Evolutionary conservation across 2,888 invertebrate genomes (phyloP).

Genomic region (Dinocampus coccinellae): DNA sequence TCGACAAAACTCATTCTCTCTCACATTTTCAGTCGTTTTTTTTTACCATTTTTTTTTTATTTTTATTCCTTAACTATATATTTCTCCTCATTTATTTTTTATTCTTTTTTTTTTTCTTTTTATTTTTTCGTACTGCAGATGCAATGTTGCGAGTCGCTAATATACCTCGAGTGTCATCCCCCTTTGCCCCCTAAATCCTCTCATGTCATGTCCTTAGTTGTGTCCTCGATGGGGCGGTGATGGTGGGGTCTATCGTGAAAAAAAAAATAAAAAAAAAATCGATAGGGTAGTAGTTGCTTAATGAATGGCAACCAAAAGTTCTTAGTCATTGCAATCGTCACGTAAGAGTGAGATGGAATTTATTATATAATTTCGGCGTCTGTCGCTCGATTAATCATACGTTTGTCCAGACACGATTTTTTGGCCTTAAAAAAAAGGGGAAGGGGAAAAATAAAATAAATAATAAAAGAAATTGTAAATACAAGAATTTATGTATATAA

Average conservation of each 20-base stretch:
- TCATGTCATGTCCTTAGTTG: constrained; percentile 1
- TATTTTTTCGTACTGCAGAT: constrained; percentile 31
- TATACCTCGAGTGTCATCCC: neutral
- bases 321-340: constrained; percentile 34
- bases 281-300: constrained; percentile 30
- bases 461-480: too few species aligned
- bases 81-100: too few species aligned
- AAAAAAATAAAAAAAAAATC: constrained; percentile 31
- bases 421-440: too few species aligned
- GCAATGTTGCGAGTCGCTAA: constrained; percentile 19
- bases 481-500: too few species aligned
- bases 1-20: constrained; percentile 41
- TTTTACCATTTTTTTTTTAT: constrained; percentile 10
- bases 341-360: constrained; percentile 16
- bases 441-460: too few species aligned
- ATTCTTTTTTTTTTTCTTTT: too few species aligned
- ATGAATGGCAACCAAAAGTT: constrained; percentile 33
- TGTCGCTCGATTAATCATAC: constrained; percentile 30
- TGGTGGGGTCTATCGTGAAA: constrained; percentile 21
- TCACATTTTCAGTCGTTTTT: constrained; percentile 30
- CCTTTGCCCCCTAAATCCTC: neutral
- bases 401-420: constrained; percentile 18
- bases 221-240: neutral
- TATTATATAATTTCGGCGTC: neutral
- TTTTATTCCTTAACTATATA: neutral